Conservation (phyloP, 2,113 vertebrate species). For the Athene noctua region DNA sequence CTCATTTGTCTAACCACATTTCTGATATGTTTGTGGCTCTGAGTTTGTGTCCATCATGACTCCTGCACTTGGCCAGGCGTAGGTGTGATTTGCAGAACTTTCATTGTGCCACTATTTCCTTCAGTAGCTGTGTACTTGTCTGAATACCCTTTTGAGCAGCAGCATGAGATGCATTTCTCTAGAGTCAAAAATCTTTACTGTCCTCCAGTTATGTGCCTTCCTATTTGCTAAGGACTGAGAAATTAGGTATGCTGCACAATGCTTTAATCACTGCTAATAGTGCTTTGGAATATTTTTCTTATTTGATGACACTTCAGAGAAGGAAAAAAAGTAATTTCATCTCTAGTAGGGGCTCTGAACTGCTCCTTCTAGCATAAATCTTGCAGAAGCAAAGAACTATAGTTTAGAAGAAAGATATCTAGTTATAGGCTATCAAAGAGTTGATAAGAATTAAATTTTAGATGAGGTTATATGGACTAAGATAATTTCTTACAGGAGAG, state of each 20-base stretch:
- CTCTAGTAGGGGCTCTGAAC: not conserved
- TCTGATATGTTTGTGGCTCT: not conserved
- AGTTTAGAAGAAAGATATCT: not conserved
- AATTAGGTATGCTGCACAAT: rapidly evolving
- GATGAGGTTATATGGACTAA: not conserved
- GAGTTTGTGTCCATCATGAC: not conserved
- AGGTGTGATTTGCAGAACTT: not conserved
- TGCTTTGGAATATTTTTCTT: not conserved
- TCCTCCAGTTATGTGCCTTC: not conserved
- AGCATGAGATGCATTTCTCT: not conserved
- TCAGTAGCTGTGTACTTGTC: not conserved
- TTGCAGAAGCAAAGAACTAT: not conserved
- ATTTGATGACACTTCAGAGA: not conserved
- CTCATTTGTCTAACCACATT: not conserved
- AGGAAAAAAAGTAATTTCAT: not conserved
- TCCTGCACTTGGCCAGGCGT: not conserved
- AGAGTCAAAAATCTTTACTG: not conserved
- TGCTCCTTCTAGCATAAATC: not conserved
- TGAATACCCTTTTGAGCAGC: not conserved
- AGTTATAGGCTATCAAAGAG: not conserved
- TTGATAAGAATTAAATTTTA: not conserved
- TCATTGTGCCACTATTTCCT: not conserved
- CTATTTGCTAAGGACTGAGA: not conserved
- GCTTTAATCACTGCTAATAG: not conserved
- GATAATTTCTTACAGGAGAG: not conserved